Percentiles rank a stretch among this genome's conserved stretches.
phyloP scores from a whole-genome alignment of 2,888 invertebrate species.

The Phyllotreta cruciferae region DNA sequence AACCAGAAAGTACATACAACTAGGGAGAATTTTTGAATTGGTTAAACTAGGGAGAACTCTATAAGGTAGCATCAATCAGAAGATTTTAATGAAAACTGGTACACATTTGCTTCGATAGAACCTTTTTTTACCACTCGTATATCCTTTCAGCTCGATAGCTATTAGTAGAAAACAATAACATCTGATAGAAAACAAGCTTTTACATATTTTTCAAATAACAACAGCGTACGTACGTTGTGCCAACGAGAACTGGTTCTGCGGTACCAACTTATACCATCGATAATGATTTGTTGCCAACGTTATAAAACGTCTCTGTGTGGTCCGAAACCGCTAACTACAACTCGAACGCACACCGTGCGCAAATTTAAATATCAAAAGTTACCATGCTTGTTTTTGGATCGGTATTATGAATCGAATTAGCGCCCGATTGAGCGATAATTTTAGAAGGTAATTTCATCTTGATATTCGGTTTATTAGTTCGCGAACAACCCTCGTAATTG shows the following conservation, averaged over 20 bases:
- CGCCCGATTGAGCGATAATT: background rate
- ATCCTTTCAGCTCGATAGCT: no score
- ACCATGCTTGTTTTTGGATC: conserved; percentile 39
- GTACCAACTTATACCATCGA: conserved; percentile 45
- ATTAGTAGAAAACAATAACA: no score
- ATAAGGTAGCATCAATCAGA: no score
- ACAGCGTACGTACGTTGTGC: conserved; percentile 32
- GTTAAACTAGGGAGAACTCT: no score
- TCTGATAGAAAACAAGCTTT: conserved; percentile 7
- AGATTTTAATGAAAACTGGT: no score
- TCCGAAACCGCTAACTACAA: conserved; percentile 44
- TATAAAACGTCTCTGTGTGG: conserved; percentile 49
- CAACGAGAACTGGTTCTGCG: conserved; percentile 43
- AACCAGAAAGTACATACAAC: no score
- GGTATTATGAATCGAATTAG: no score
- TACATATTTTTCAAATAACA: conserved; percentile 42
- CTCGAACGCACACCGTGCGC: conserved; percentile 48
- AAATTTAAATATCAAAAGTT: conserved; percentile 49
- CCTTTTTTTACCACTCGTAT: no score
- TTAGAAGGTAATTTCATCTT: background rate
- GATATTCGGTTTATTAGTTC: no score
- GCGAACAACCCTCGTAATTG: no score
- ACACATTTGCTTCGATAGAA: no score
- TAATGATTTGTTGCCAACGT: conserved; percentile 50
- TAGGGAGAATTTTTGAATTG: no score